Conservation (phyloP, 2,797 vertebrate genomes). For the Tamandua tetradactyla region DNA sequence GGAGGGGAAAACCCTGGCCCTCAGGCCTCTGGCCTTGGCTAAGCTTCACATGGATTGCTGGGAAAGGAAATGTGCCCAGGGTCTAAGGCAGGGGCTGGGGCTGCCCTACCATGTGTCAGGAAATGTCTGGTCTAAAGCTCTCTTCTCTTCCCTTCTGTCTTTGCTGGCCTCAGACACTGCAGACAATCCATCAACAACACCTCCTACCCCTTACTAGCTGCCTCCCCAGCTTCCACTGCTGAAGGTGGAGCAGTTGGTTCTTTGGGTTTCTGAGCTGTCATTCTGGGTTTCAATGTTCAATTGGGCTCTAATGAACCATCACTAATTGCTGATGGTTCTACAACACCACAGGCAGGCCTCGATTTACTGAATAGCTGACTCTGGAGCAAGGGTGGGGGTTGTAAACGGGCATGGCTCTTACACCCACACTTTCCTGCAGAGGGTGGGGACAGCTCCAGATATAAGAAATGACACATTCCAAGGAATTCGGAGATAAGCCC, state of each 20-base stretch:
- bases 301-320: slow-evolving; percentile 58
- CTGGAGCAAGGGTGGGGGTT: not conserved
- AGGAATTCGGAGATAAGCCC: not conserved
- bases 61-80: not conserved
- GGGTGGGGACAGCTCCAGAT: not conserved
- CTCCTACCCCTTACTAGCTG: not conserved
- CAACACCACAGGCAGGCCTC: slow-evolving; percentile 1
- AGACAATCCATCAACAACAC: not conserved
- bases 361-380: not conserved
- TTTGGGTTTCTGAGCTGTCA: slow-evolving; percentile 4
- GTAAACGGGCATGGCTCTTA: not conserved
- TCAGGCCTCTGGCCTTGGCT: not conserved
- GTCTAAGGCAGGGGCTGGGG: not conserved
- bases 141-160: slow-evolving; percentile 29
- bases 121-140: not conserved
- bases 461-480: not conserved
- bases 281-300: slow-evolving; percentile 56
- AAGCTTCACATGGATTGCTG: not conserved
- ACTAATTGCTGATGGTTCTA: slow-evolving; percentile 45
- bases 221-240: fast-evolving
- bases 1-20: not conserved
- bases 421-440: not conserved
- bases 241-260: not conserved
- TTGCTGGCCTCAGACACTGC: too few species aligned
- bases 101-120: not conserved